Evolutionary conservation across 2,797 vertebrate species (phyloP), one percentile per base, ranked within the genome.

Genomic region (Chaenodraco wilsoni): DNA sequence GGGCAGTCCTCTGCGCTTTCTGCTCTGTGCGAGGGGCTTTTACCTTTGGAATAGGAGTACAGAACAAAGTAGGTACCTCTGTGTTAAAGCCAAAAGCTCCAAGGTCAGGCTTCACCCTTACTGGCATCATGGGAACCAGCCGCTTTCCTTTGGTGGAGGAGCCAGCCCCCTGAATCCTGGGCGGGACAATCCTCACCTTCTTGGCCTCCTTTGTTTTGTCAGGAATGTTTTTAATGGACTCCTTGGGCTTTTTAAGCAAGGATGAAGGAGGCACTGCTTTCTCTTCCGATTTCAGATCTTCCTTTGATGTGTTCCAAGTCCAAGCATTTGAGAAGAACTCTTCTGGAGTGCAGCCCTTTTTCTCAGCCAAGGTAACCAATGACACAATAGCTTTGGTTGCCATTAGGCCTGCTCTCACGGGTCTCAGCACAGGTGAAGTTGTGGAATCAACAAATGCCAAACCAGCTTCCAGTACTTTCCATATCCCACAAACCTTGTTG

Each of bases 381-480:
- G 91, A 82, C 0, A 91, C 83, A 3, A 94, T 70, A 9, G 96
- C 96, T 91, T 93, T 96, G 48, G 92, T 72, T 4, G 91, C 88
- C 58, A 96, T 88, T 9, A 99, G 88, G 19, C 82, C 91, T 14
- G 96, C 96, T 83, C 54, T 94, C 49, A 96, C 83, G 4, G 93
- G 86, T 73, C 88, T 93, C 19, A 96, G 79, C 40, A 91, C 77
- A 79, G 83, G 84, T 72, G 90, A 49, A 1, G 87, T 60, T 17
- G 77, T 84, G 5, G 91, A 92, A 0, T 87, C 78, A 10, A 95
- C 83, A 72, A 96, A 96, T 1, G 86, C 87, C 65, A 97, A 78
- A 5, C 95, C 96, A 1, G 70, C 89, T 69, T 97, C 95, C 43
- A 98, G 82, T 9, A 94, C 84, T 48, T 94, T 93, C 92, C 84